phyloP scores from a whole-genome alignment of 2,888 invertebrate species.

The Microdon myrmicae region DNA sequence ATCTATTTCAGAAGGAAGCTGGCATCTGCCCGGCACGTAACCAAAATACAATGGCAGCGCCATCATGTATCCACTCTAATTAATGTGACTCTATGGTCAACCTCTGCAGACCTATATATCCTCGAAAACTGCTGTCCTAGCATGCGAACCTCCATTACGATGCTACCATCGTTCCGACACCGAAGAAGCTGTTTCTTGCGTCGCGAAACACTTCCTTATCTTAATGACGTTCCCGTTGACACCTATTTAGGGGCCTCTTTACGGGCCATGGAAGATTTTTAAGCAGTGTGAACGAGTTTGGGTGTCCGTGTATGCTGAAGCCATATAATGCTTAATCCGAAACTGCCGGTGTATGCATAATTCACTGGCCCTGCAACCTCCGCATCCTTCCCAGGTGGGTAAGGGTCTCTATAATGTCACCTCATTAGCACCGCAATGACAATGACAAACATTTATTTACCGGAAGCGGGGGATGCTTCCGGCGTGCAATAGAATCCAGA shows the following conservation, averaged over 20 bases:
- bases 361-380: neutral
- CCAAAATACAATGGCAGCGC: conserved; percentile 42
- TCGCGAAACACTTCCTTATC: conserved; percentile 33
- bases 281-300: neutral
- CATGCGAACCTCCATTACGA: neutral
- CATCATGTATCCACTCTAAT: conserved; percentile 49
- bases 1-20: conserved; percentile 21
- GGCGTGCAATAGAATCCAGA: neutral
- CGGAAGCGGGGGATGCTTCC: conserved; percentile 37
- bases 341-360: no score
- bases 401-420: conserved; percentile 21
- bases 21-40: conserved; percentile 16
- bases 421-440: conserved; percentile 38
- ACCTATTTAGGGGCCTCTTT: conserved; percentile 47
- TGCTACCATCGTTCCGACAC: neutral
- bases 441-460: conserved; percentile 40
- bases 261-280: conserved; percentile 22
- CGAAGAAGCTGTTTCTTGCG: conserved; percentile 8
- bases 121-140: conserved; percentile 18
- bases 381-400: conserved; percentile 4
- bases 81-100: conserved; percentile 45
- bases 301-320: conserved; percentile 3
- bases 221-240: conserved; percentile 46
- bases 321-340: no score
- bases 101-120: conserved; percentile 45